phyloP scores from a whole-genome alignment of 2,113 vertebrate species.

The Coracopsis vasa region DNA sequence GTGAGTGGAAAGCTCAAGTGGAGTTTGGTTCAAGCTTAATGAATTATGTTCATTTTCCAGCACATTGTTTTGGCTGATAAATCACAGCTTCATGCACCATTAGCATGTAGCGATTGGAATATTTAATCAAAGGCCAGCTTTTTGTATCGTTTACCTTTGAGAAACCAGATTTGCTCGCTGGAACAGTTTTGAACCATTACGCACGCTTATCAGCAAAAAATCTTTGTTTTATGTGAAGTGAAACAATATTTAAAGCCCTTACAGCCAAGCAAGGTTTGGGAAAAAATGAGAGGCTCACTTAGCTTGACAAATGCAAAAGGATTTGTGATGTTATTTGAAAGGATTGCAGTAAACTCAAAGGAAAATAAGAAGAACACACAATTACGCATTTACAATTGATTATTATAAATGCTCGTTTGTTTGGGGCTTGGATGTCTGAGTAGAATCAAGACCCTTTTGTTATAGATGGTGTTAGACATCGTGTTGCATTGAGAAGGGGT shows the following conservation, averaged over 20 bases:
- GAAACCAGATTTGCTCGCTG: conserved; percentile 70
- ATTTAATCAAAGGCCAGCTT: conserved; percentile 74
- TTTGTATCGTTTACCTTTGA: conserved; percentile 62
- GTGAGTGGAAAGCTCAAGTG: conserved; percentile 45
- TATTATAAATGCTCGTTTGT: background rate
- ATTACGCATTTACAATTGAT: background rate
- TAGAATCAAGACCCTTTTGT: background rate
- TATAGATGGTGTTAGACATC: background rate
- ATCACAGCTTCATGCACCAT: conserved; percentile 71
- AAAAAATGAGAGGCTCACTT: background rate
- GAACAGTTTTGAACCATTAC: conserved; percentile 68
- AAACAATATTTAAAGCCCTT: conserved; percentile 22
- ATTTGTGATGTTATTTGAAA: conserved; percentile 2
- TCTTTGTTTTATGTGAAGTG: conserved; percentile 27
- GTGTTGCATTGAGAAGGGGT: background rate
- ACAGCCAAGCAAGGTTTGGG: conserved; percentile 1
- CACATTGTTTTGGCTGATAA: conserved; percentile 72
- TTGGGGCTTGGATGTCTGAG: background rate
- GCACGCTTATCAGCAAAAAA: conserved; percentile 19
- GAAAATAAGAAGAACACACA: conserved; percentile 11
- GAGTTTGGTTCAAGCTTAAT: conserved; percentile 55
- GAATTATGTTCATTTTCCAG: conserved; percentile 65
- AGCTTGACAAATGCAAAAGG: conserved; percentile 5
- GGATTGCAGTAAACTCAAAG: background rate
- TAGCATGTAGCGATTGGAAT: conserved; percentile 66